Base-by-base conservation (phyloP, 30 jellyfish, hydroid and myxozoan species). In the Pelagia noctiluca region DNA sequence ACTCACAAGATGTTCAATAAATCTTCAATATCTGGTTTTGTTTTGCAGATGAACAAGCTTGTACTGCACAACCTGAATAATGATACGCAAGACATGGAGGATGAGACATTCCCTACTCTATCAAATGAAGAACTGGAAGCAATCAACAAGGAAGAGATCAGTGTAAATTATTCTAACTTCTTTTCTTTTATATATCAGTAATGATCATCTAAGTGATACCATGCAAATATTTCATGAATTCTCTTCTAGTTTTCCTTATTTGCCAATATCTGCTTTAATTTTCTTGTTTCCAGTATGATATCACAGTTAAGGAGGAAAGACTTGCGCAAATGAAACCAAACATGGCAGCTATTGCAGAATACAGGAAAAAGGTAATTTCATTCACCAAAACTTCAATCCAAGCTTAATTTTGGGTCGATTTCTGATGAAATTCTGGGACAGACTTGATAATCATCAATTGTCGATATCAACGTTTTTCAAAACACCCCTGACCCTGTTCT, bases 261-360 rank as follows among this genome's bases (percentile, higher is more conserved):
- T n/a, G n/a, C n/a, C n/a, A n/a, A n/a, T n/a, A n/a, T n/a, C n/a
- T n/a, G n/a, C n/a, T n/a, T n/a, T n/a, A n/a, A n/a, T n/a, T n/a
- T n/a, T n/a, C n/a, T n/a, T 0, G 42, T 57, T 23, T 19, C 28
- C 31, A 93, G 98, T 93, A 93, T 64, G 96, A 79, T 24, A 93
- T 93, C 19, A 83, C 96, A 12, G 98, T 85, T 1, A 71, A 77
- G 21, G 92, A 96, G 35, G 97, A 89, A 31, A 75, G 84, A 46
- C 79, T 89, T 33, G 92, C 67, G 13, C 84, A 72, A 75, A 80
- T 84, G 96, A 52, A 89, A 63, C 97, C 97, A 2, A 86, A 95
- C 50, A 88, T 95, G 97, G 97, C 97, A 38, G 99, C 97, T 4
- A 95, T 95, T 37, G 92, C 84, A 8, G 97, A 89, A 76, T 95